Conservation (phyloP, 2,888 invertebrate species). For the Schizaphis graminum region DNA sequence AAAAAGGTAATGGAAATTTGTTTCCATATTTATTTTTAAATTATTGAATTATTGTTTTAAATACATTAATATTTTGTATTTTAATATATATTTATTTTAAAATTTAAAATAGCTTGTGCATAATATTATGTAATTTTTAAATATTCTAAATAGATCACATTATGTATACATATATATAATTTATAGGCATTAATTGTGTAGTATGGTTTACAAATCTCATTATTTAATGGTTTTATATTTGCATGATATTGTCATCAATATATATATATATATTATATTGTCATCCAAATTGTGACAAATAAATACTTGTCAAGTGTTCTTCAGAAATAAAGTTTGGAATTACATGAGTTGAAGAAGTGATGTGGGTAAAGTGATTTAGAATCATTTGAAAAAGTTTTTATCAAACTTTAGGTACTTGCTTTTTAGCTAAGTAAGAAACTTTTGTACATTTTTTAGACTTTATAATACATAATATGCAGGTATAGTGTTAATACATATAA, state of each 20-base stretch:
- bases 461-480: not conserved
- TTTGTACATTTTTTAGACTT: not conserved
- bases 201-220: not conserved
- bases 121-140: not conserved
- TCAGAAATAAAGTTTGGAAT: not conserved
- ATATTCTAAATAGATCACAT: not conserved
- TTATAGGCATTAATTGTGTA: not conserved
- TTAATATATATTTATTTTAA: too few species aligned
- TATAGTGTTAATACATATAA: not conserved
- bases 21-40: too few species aligned
- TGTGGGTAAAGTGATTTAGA: not conserved
- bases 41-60: too few species aligned
- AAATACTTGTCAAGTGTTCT: not conserved
- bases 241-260: not conserved
- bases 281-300: not conserved
- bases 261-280: not conserved
- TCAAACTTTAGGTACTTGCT: not conserved
- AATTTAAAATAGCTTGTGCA: too few species aligned
- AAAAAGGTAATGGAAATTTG: too few species aligned
- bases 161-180: not conserved
- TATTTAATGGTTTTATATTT: constrained; percentile 13
- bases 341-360: constrained; percentile 17
- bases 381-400: not conserved
- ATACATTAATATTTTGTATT: too few species aligned
- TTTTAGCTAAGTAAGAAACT: not conserved